Conservation (phyloP, 1,140 invertebrate genomes). For the Helicoverpa zea region DNA sequence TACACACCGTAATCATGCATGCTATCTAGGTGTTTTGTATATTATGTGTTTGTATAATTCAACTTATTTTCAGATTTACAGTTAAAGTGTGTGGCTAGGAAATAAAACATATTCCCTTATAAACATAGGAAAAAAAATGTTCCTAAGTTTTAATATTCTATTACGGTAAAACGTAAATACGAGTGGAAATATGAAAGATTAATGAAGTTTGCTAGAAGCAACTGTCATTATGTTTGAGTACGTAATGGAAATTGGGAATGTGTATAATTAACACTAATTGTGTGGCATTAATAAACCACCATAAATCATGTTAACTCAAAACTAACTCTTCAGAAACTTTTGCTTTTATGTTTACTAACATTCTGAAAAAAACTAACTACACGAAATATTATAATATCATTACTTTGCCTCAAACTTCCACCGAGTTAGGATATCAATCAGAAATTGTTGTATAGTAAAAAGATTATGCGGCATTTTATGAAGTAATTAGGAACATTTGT, state of each 20-base stretch:
- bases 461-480: constrained; percentile 15
- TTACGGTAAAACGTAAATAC: background rate
- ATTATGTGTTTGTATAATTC: no score
- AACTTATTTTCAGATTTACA: no score
- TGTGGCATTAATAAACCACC: no score
- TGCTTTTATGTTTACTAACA: no score
- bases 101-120: no score
- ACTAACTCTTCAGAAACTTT: no score
- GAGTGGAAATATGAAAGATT: background rate
- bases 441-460: constrained; percentile 13
- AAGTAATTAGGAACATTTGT: constrained; percentile 34
- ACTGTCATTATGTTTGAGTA: background rate
- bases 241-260: constrained; percentile 1
- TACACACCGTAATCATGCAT: no score
- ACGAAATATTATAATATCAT: background rate
- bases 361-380: no score
- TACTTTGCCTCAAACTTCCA: background rate
- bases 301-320: no score
- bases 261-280: background rate
- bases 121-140: no score
- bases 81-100: no score
- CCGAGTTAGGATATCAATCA: constrained; percentile 10
- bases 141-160: background rate
- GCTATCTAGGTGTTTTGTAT: no score
- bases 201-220: background rate